phyloP scores from a whole-genome alignment of 1,140 invertebrate species.

The Sesamia nonagrioides region DNA sequence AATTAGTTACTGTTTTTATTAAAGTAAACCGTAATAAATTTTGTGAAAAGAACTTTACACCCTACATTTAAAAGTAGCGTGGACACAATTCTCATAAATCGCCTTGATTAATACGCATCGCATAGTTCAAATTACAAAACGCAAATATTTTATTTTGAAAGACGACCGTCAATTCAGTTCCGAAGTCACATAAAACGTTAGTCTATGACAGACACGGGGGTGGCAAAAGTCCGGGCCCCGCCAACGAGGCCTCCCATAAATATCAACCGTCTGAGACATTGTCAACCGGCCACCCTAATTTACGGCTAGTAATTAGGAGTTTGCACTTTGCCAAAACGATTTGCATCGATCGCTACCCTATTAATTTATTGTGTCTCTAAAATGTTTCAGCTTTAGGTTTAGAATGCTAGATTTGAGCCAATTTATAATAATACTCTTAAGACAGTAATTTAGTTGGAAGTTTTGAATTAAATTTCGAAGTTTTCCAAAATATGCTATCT shows the following conservation, averaged over 20 bases:
- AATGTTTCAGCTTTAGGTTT: conserved; percentile 5
- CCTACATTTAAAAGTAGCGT: conserved; percentile 5
- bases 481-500: not conserved
- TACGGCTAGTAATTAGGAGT: conserved; percentile 87
- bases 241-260: conserved; percentile 76
- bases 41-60: not conserved
- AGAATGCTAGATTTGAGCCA: conserved; percentile 2
- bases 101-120: conserved; percentile 20
- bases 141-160: conserved; percentile 46
- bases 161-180: conserved; percentile 45
- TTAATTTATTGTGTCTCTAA: conserved; percentile 46
- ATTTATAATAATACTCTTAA: conserved; percentile 25
- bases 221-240: conserved; percentile 69
- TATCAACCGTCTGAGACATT: conserved; percentile 84
- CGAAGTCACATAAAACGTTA: conserved; percentile 58
- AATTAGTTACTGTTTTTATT: conserved; percentile 13
- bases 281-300: conserved; percentile 86
- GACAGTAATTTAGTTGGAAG: conserved; percentile 16
- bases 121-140: conserved; percentile 21
- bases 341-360: conserved; percentile 79
- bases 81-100: not conserved
- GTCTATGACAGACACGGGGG: conserved; percentile 67
- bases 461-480: conserved; percentile 17
- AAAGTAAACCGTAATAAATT: not conserved
- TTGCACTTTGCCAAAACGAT: conserved; percentile 87